phyloP scores from a whole-genome alignment of 2,113 vertebrate genomes.

The Felis chaus region DNA sequence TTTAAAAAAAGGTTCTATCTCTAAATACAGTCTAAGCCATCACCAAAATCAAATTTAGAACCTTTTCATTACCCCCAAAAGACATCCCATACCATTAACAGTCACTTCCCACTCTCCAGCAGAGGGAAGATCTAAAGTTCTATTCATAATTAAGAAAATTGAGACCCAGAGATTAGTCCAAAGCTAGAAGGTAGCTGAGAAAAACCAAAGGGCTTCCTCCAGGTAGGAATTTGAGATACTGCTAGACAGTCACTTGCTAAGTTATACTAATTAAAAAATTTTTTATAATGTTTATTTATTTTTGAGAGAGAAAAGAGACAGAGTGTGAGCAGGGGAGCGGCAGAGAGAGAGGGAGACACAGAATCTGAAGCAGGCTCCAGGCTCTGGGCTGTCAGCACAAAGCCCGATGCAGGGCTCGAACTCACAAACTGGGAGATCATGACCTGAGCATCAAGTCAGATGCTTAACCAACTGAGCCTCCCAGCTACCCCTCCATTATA shows the following conservation, averaged over 20 bases:
- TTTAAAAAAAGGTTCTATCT: not conserved
- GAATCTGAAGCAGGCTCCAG: no score
- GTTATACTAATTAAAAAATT: not conserved
- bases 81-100: not conserved
- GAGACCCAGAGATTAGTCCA: not conserved
- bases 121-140: not conserved
- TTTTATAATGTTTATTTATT: no score
- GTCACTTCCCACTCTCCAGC: not conserved
- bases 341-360: no score
- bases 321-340: no score
- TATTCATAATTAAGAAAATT: not conserved
- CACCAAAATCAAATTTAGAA: not conserved
- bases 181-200: not conserved
- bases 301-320: no score
- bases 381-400: no score
- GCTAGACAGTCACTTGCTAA: not conserved
- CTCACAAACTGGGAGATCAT: no score
- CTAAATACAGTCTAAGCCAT: not conserved
- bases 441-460: no score
- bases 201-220: not conserved
- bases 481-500: no score
- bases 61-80: not conserved
- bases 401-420: rapidly evolving
- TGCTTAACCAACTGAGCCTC: no score
- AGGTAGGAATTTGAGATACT: not conserved